Evolutionary conservation across 2,797 vertebrate genomes (phyloP).

Genomic region (Rhinoraja longicauda): DNA sequence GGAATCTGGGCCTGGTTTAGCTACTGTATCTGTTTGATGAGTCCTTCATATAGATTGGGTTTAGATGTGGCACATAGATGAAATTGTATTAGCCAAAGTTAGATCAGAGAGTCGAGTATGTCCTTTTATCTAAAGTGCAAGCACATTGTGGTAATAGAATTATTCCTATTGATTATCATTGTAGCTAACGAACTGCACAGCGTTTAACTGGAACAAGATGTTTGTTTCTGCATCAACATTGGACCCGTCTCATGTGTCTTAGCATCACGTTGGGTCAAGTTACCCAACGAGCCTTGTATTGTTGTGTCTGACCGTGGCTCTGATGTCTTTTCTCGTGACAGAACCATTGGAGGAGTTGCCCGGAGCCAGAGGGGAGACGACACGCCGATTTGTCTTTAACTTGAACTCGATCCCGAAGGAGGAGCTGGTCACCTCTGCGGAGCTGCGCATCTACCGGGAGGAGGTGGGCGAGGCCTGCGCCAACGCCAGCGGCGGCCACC

Average conservation of each 20-base stretch:
- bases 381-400: conserved; percentile 94
- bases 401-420: conserved; percentile 82
- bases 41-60: background rate
- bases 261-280: background rate
- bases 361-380: conserved; percentile 77
- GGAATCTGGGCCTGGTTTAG: background rate
- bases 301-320: conserved; percentile 38
- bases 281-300: background rate
- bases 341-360: conserved; percentile 88
- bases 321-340: conserved; percentile 48
- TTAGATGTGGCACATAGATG: background rate
- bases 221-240: background rate
- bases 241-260: too few species aligned
- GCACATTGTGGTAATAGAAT: background rate
- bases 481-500: conserved; percentile 64
- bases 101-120: background rate
- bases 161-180: background rate
- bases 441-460: conserved; percentile 90
- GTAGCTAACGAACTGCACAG: background rate
- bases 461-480: conserved; percentile 69
- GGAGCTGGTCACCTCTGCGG: conserved; percentile 87
- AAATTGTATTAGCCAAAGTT: background rate
- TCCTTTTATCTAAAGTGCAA: background rate
- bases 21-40: background rate
- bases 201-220: background rate